A percentile compares a stretch with the other conserved stretches of the same genome.
These are phyloP conservation scores for Lamprologus sp. DNA, from an alignment of 2,113 vertebrate genomes.

Conservation along the genomic window DNA sequence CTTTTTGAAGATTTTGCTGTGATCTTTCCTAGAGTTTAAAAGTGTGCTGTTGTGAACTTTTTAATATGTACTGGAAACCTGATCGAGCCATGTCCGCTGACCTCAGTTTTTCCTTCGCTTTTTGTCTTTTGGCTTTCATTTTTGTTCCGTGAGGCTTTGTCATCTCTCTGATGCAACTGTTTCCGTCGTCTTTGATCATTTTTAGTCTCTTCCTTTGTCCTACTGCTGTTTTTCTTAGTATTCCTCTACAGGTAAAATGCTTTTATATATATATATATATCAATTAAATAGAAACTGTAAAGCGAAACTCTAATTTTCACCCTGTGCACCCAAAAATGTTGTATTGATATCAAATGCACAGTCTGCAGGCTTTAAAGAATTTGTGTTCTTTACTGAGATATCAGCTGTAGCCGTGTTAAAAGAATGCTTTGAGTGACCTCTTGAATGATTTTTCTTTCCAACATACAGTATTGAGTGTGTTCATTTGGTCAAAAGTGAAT, in stretches of 20 bases:
- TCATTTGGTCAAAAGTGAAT: background rate
- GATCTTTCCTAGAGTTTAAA: conserved; percentile 13
- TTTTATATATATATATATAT: background rate
- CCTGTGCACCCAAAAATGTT: background rate
- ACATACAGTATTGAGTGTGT: background rate
- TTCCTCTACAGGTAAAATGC: background rate
- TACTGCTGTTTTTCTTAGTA: conserved; percentile 1
- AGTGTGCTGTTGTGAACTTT: conserved; percentile 37
- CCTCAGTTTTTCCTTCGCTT: conserved; percentile 34
- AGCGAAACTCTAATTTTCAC: background rate
- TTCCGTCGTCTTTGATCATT: background rate
- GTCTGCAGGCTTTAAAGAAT: background rate
- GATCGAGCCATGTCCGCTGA: conserved; percentile 61
- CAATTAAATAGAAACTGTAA: background rate
- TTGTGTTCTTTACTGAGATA: background rate
- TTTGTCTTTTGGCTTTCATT: background rate
- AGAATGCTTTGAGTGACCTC: background rate
- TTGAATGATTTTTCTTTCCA: background rate
- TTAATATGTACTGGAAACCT: conserved; percentile 50
- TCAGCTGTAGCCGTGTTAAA: background rate
- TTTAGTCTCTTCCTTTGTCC: background rate
- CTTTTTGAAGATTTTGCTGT: conserved; percentile 5
- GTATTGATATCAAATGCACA: background rate
- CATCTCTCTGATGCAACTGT: background rate
- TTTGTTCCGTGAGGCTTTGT: background rate